A percentile compares a stretch with the other conserved stretches of the same genome.
These are phyloP conservation scores for Julus scandinavius DNA, from an alignment of 2,888 invertebrate species.

Conservation along the genomic window DNA sequence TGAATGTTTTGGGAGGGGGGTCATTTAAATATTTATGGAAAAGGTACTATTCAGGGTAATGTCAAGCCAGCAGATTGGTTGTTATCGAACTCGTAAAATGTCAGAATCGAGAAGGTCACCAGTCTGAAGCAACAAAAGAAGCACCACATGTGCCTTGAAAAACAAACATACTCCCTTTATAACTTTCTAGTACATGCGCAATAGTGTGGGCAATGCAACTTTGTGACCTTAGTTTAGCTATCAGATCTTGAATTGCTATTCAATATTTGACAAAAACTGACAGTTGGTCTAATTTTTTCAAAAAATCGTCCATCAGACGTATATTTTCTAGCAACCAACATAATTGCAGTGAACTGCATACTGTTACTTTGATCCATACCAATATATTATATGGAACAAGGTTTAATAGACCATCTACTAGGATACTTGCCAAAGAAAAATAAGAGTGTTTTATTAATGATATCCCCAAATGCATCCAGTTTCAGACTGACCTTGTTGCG, in stretches of 20 bases:
- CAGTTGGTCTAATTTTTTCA: not conserved
- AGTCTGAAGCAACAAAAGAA: not conserved
- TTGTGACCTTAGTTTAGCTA: not conserved
- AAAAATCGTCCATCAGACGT: not conserved
- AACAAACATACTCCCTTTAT: not conserved
- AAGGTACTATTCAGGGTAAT: not conserved
- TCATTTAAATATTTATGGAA: slow-evolving; percentile 11
- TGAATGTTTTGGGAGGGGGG: not conserved
- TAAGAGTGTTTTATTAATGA: not conserved
- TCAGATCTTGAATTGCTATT: not conserved
- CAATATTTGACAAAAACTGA: not conserved
- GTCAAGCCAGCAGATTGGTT: not conserved
- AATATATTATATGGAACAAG: not conserved
- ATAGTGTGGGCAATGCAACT: not conserved
- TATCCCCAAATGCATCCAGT: not conserved
- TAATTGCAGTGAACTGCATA: not conserved
- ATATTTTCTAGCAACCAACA: too few relatives aligned
- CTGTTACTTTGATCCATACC: not conserved
- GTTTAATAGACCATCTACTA: not conserved
- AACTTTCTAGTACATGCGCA: not conserved
- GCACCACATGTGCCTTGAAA: not conserved
- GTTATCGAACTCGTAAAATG: not conserved
- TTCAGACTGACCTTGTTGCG: not conserved
- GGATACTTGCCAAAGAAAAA: not conserved
- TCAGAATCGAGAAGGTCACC: not conserved